Evolutionary conservation across 2,888 invertebrate genomes (phyloP), one percentile per base, ranked within the genome.

Genomic region (Noctua pronuba): DNA sequence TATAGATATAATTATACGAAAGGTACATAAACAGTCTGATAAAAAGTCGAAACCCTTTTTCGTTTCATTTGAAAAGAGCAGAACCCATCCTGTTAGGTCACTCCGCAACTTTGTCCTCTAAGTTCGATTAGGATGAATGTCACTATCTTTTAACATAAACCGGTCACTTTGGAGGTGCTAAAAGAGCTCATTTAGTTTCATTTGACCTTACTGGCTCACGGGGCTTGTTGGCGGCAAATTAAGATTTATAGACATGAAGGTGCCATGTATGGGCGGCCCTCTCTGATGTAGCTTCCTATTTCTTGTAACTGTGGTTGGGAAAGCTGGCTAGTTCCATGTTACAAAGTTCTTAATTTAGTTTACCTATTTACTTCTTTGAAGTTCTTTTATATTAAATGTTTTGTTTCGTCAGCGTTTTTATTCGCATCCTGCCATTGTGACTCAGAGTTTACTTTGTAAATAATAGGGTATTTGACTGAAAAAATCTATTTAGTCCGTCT

Each of bases 131-230:
- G 93, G 92, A 95, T 94, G 91, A 94, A 95, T 93, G 93, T 92
- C 92, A 91, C 90, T 92, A 93, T 90, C 91, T 92, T 91, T 90
- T 90, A 89, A 94, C 93, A 94, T 95, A 93, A 95, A 95, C 93
- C 91, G 92, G 90, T 93, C 94, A 94, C 93, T 95, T 92, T 91
- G 90, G 88, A 91, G 89, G 90, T 90, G 90, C 87, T 92, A 91
- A 92, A 93, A 91, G 91, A 86, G 79, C 89, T 89, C 93, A 92
- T 94, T 93, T 92, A 92, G 91, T 92, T 92, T 94, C 92, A 92
- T 94, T 93, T 93, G 91, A 93, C 93, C 93, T 92, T 91, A 92
- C 89, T 89, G 88, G 88, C 90, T 88, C 83, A 82, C 88, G 83
- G 85, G 84, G 80, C 80, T 88, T 81, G 86, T 88, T 82, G 79